A percentile compares a stretch with the other conserved stretches of the same genome.
Conservation (phyloP, 2,888 invertebrate genomes). For the Panorpa germanica region DNA sequence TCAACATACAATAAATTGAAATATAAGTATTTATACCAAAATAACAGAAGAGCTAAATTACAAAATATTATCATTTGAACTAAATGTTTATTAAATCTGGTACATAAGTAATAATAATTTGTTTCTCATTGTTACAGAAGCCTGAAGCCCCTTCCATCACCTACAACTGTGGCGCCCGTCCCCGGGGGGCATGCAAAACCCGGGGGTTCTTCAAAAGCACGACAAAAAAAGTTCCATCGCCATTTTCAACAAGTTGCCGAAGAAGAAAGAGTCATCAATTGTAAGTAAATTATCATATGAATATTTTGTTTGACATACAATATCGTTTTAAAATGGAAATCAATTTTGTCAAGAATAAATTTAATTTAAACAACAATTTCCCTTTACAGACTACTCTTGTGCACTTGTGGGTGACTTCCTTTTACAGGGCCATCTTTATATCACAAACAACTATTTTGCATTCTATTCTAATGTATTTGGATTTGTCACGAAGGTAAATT, state of each 20-base stretch:
- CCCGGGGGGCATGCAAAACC: too few species aligned
- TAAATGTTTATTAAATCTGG: too few species aligned
- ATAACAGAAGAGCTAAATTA: too few species aligned
- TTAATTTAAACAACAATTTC: conserved; percentile 14
- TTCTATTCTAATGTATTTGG: conserved; percentile 94
- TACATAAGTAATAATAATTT: too few species aligned
- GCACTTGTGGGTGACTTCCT: conserved; percentile 83
- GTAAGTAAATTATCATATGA: conserved; percentile 29
- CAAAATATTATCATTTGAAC: too few species aligned
- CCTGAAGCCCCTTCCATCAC: too few species aligned
- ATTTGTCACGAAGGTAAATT: conserved; percentile 53
- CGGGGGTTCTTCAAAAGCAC: too few species aligned
- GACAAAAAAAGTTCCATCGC: conserved; percentile 78
- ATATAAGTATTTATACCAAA: too few species aligned
- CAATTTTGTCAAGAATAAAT: conserved; percentile 7
- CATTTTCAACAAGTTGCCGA: conserved; percentile 70
- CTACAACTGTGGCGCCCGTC: too few species aligned
- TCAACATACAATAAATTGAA: too few species aligned
- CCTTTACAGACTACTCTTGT: conserved; percentile 68
- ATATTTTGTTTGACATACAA: conserved; percentile 4
- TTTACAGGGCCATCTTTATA: conserved; percentile 84
- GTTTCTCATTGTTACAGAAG: too few species aligned
- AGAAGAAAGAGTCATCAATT: conserved; percentile 72
- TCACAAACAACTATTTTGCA: conserved; percentile 86
- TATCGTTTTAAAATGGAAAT: conserved; percentile 1